Base-by-base conservation (phyloP, 2,888 invertebrate genomes). In the Dasypogon diadema region DNA sequence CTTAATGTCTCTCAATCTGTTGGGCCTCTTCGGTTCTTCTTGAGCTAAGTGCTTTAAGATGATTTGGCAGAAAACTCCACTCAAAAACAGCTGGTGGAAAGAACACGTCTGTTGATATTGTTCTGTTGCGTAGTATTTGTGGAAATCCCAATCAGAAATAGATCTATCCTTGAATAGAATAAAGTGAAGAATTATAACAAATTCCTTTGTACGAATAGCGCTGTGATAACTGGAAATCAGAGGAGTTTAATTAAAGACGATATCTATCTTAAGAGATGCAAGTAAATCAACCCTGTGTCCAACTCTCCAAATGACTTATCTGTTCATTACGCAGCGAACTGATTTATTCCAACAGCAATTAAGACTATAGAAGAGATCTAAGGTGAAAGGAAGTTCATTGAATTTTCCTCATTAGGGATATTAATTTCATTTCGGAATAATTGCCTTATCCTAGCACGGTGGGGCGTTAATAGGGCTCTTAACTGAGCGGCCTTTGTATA, bases 61-160 rank as follows among this genome's bases (percentile, higher is more conserved):
- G 37, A 60, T 60, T 60, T 60, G 37, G 60, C 18, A 30, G 42
- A 34, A 60, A 18, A 60, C 6, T 18, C 60, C 60, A 60, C 42
- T 60, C 37, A 60, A 60, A 60, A 42, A n/a, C 42, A 42, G n/a
- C 8, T n/a, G 2, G n/a, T 8, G 2, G 2, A 42, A 42, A 42
- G 42, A 6, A 42, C n/a, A 12, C n/a, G 8, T 42, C 12, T n/a
- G 42, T 42, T 12, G 42, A 42, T 42, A 12, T 42, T 42, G 42
- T 42, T 12, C 42, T 42, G 42, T 42, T 42, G 42, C n/a, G 12
- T 42, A 42, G 1, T 3, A 42, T 42, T 12, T 42, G 2, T 42
- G 42, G 6, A 2, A 12, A 12, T 42, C n/a, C 1, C 8, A 42
- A n/a, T 12, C n/a, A 12, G n/a, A 12, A 42, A 12, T 2, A 42